Conservation (phyloP, 2,797 vertebrate species). For the Darevskia nairensis region DNA sequence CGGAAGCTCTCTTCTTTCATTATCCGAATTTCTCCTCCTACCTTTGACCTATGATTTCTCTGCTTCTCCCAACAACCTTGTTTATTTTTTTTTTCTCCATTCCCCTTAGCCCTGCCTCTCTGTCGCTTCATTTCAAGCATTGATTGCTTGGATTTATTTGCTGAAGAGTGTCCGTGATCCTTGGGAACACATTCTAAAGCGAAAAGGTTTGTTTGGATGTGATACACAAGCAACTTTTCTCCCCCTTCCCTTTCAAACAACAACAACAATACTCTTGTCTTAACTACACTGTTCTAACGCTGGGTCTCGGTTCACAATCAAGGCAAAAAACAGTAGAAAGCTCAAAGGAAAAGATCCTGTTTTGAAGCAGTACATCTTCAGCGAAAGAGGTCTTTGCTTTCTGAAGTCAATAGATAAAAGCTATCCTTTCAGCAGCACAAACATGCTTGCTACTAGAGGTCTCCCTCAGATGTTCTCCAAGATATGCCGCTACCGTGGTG, state of each 20-base stretch:
- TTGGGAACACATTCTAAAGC: background rate
- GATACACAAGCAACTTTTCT: background rate
- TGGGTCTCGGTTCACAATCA: conserved; percentile 5
- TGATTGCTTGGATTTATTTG: background rate
- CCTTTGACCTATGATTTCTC: background rate
- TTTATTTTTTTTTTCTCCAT: background rate
- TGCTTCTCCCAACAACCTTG: conserved; percentile 33
- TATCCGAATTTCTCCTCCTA: conserved; percentile 7
- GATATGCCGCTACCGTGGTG: background rate
- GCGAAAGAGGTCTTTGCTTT: conserved; percentile 36
- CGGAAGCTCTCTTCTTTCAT: background rate
- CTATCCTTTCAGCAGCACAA: background rate
- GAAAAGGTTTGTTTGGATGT: background rate
- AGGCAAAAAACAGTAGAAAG: conserved; percentile 24
- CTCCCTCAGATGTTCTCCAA: conserved; percentile 20
- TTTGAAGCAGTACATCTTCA: conserved; percentile 2
- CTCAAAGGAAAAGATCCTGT: conserved; percentile 15
- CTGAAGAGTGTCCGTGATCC: background rate
- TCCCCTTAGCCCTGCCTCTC: conserved; percentile 9
- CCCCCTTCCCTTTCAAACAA: background rate
- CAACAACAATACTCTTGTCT: conserved; percentile 7
- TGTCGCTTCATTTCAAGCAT: conserved; percentile 12
- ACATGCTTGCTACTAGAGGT: background rate
- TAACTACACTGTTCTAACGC: conserved; percentile 3
- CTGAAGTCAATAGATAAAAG: conserved; percentile 33